Evolutionary conservation across 2,113 vertebrate species (phyloP).

Genomic region (Tupaia chinensis): DNA sequence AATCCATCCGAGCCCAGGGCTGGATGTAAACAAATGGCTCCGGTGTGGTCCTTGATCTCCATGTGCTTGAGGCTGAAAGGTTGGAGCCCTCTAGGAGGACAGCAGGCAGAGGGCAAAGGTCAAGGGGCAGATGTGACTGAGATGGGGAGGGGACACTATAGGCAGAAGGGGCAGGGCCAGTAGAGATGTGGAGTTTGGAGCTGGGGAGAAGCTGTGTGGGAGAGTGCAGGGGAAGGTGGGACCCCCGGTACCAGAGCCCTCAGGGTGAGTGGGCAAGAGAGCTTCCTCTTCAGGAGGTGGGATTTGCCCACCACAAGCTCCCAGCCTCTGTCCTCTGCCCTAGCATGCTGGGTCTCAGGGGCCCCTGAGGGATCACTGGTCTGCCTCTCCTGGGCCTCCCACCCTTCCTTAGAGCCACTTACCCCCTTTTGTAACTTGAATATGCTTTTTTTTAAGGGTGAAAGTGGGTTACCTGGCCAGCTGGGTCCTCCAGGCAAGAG

Average conservation of each 20-base stretch:
- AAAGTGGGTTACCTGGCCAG: constrained; percentile 95
- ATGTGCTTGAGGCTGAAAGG: background rate
- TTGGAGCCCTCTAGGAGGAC: background rate
- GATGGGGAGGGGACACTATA: background rate
- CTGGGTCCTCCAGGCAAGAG: constrained; percentile 93
- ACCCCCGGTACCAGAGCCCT: too few species aligned
- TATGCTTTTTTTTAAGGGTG: constrained; percentile 89
- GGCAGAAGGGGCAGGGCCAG: fast-evolving
- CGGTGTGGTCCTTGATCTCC: background rate
- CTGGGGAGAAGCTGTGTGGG: background rate
- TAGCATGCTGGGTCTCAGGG: background rate
- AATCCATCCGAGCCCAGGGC: background rate
- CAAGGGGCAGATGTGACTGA: background rate
- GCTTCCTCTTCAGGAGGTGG: background rate
- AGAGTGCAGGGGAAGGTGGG: background rate
- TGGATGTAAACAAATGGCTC: background rate
- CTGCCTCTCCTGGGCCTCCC: background rate
- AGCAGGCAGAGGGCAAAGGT: background rate
- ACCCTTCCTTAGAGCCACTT: background rate
- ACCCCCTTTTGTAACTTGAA: background rate
- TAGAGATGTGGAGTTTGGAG: too few species aligned
- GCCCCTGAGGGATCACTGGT: background rate
- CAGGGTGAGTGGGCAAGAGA: background rate
- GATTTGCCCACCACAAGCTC: background rate
- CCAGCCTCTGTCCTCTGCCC: background rate